These are phyloP conservation scores for Nomada flava DNA, from an alignment of 2,888 invertebrate species.

Conservation along the genomic window DNA sequence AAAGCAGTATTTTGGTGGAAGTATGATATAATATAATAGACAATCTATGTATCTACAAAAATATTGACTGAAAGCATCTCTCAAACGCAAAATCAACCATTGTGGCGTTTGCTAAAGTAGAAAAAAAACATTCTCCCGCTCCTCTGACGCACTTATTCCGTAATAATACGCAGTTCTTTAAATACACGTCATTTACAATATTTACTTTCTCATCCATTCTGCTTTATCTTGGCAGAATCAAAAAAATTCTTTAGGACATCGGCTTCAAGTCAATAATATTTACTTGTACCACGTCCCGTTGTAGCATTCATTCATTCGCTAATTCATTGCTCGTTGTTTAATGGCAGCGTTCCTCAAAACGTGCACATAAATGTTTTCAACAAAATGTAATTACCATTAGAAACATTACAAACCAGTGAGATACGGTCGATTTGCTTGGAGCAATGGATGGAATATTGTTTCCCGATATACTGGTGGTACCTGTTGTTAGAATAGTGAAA, in stretches of 20 bases:
- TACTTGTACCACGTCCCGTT: neutral
- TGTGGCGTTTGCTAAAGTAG: neutral
- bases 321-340: constrained; percentile 27
- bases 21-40: constrained; percentile 44
- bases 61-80: constrained; percentile 2
- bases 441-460: constrained; percentile 58
- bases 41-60: constrained; percentile 51
- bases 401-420: constrained; percentile 16
- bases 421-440: constrained; percentile 5
- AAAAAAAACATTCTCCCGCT: neutral
- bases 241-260: constrained; percentile 2
- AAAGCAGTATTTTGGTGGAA: constrained; percentile 63
- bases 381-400: constrained; percentile 1
- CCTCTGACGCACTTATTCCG: neutral
- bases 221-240: neutral
- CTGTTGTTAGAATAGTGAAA: constrained; percentile 31
- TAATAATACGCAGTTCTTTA: constrained; percentile 1
- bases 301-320: constrained; percentile 43
- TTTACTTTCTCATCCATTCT: neutral
- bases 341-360: constrained; percentile 29
- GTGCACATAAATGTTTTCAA: constrained; percentile 12
- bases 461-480: constrained; percentile 47
- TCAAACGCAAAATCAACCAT: constrained; percentile 30
- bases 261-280: neutral
- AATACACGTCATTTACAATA: neutral